phyloP scores from a whole-genome alignment of 1,140 invertebrate genomes.

The Papilio glaucus region DNA sequence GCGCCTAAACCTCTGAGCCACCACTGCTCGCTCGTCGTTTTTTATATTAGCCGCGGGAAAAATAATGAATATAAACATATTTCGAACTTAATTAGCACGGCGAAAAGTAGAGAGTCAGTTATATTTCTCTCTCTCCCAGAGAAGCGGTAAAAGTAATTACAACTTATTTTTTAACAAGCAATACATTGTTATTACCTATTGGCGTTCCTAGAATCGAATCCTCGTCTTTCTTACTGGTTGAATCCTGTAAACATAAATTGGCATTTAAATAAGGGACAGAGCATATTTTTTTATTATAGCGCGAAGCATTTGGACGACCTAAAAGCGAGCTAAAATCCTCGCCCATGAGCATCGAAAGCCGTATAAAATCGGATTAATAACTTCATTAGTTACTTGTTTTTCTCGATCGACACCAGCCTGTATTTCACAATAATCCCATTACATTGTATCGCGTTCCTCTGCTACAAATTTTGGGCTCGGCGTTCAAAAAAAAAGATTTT shows the following conservation, averaged over 20 bases:
- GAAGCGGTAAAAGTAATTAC: not conserved
- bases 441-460: conserved; percentile 57
- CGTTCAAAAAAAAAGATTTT: conserved; percentile 25
- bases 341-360: conserved; percentile 68
- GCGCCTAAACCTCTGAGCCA: too few relatives aligned
- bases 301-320: conserved; percentile 38
- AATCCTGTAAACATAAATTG: conserved; percentile 59
- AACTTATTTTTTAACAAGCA: not conserved
- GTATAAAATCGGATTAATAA: conserved; percentile 80
- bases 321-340: conserved; percentile 60
- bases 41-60: too few relatives aligned
- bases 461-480: conserved; percentile 51
- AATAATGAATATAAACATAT: too few relatives aligned
- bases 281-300: conserved; percentile 21
- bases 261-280: conserved; percentile 26
- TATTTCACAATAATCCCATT: conserved; percentile 82
- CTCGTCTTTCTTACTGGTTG: conserved; percentile 51
- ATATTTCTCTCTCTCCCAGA: not conserved
- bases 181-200: conserved; percentile 49
- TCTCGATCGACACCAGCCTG: conserved; percentile 77
- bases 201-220: conserved; percentile 59
- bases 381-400: conserved; percentile 82
- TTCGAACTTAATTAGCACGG: too few relatives aligned
- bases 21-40: too few relatives aligned
- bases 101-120: not conserved